Base-by-base conservation (phyloP, 2,888 invertebrate genomes). In the Aleiodes leptofemur region DNA sequence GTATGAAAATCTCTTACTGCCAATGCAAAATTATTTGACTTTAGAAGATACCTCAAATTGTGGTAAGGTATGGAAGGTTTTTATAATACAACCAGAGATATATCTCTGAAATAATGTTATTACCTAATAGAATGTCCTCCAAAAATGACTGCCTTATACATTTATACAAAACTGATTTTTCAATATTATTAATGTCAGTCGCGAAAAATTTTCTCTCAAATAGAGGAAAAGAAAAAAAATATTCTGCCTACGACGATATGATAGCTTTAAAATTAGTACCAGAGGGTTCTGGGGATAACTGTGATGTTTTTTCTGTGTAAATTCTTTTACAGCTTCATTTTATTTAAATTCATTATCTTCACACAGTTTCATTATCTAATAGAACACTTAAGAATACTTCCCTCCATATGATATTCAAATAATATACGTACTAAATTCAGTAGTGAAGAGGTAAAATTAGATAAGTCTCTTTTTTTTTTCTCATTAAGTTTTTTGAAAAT, bases 11-110 rank as follows among this genome's bases (percentile, higher is more conserved):
- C 91, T 96, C 78, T 90, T 94, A 57, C 86, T 92, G 76, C 92
- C 92, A 38, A 88, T 94, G 83, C 91, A 91, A 80, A 90, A 90
- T 71, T 91, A 92, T 81, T 85, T 93, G 66, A 91, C 92, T 69
- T 84, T 90, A 48, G 91, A 91, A 13, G 87, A 90, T 56, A 89
- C 91, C 66, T 93, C 94, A 4, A 93, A 92, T 82, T 95, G 95
- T 87, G 94, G 94, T 0, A 92, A 92, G 87, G 90, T 94, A 13
- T 90, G 90, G 78, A 90, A 91, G 75, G 90, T 92, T 78, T 92
- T 93, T 83, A 85, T 87, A 64, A 83, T 86, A 43, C 89, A 88
- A 72, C 89, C 89, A 6, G 87, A 87, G 79, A 76, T 85, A 51
- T 83, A 88, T 77, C 82, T 89, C 72, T 72, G 72, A 50, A 74